Base-by-base conservation (phyloP, 1,140 invertebrate genomes). In the Pachyrhynchus sulphureomaculatus region DNA sequence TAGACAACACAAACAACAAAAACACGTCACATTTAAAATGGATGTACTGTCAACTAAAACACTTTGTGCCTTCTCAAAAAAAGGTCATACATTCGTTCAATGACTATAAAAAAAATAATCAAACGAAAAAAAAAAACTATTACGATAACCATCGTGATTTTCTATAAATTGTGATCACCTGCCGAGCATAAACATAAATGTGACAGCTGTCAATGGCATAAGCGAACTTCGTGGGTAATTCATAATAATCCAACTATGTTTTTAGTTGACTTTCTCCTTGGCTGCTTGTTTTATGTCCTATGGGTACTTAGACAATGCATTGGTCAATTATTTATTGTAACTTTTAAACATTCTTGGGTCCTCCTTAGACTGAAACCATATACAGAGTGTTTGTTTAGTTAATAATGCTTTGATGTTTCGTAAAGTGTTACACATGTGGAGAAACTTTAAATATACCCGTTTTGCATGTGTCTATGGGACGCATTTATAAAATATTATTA, bases 81-180 rank as follows among this genome's bases (percentile, higher is more conserved):
- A 45, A 45, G 51, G 51, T 53, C 51, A 53, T 26, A 23, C 13
- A 20, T 37, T 53, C 8, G 12, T 53, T 23, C 15, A 37, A 37
- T 39, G 34, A 20, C 34, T 23, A 36, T 37, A 33, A 51, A 53
- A 53, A 13, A 20, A 53, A 20, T 21, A n/a, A 37, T 9, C 32
- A 20, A 53, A 20, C 17, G 15, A 33, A n/a, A 51, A 2, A 23
- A 42, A 52, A 37, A 52, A 52, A 52, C 49, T 39, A 52, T 52
- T 20, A 52, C 53, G 53, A 55, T 55, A 54, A 58, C 29, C 44
- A 59, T 59, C 56, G 36, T 59, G 56, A 59, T 59, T 59, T 49
- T 59, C 56, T 59, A 51, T 45, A 59, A 49, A 33, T 59, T 59
- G 32, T 59, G 56, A 59, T 59, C 34, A 59, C 44, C 56, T 59